A percentile compares a stretch with the other conserved stretches of the same genome.
Conservation (phyloP, 2,888 invertebrate species). For the Orthonychiurus folsomi region DNA sequence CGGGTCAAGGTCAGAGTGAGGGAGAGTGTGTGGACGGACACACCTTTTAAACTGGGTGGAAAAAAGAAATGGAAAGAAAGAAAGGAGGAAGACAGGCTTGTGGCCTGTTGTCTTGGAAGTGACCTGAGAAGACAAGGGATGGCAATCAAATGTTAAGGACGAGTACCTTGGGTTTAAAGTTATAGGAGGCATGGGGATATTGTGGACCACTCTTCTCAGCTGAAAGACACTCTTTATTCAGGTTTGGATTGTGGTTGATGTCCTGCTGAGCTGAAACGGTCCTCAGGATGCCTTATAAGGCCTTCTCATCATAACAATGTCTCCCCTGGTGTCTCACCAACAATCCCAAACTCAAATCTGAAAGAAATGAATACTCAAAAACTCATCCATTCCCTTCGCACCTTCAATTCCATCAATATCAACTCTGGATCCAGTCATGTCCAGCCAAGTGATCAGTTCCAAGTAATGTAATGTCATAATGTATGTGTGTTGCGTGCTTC, state of each 20-base stretch:
- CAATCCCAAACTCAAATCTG: background rate
- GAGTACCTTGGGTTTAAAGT: background rate
- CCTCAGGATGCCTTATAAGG: constrained; percentile 28
- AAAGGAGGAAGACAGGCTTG: background rate
- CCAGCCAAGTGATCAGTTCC: no score
- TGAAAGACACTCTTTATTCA: background rate
- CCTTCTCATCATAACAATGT: constrained; percentile 20
- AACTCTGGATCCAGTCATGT: no score
- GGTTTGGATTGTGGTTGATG: constrained; percentile 16
- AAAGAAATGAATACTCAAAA: no score
- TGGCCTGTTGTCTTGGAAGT: background rate
- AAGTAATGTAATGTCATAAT: no score
- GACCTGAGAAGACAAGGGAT: constrained; percentile 7
- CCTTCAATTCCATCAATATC: no score
- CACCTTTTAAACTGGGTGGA: constrained; percentile 10
- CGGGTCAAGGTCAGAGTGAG: constrained; percentile 25
- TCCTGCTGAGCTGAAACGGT: constrained; percentile 32
- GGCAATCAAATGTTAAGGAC: background rate
- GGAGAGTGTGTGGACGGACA: background rate
- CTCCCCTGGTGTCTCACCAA: constrained; percentile 14
- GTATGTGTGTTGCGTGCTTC: no score
- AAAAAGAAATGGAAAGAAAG: constrained; percentile 12
- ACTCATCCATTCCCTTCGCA: no score
- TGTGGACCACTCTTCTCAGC: background rate
- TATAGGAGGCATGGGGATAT: constrained; percentile 4